Conservation (phyloP, 2,113 vertebrate genomes). For the Dicentrarchus labrax region DNA sequence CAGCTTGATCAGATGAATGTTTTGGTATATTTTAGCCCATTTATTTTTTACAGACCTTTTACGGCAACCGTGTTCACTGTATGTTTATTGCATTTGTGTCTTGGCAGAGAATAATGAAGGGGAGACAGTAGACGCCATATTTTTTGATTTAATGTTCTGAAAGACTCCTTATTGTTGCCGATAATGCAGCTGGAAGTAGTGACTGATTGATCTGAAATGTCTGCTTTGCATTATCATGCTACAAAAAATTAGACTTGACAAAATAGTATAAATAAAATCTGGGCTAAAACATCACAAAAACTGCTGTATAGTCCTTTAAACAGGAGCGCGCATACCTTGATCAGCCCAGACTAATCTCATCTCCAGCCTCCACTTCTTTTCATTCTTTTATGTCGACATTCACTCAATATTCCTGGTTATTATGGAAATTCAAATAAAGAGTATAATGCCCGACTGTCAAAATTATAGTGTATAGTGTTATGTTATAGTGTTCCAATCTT, state of each 20-base stretch:
- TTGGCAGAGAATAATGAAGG: background rate
- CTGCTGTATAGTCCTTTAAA: background rate
- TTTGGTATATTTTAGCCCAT: background rate
- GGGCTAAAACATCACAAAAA: background rate
- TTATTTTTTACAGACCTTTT: background rate
- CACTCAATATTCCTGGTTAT: background rate
- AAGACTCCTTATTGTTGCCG: background rate
- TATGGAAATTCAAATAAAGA: conserved; percentile 3
- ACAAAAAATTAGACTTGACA: background rate
- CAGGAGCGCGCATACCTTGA: background rate
- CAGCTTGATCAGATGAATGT: background rate
- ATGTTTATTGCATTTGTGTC: background rate
- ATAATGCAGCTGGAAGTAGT: background rate
- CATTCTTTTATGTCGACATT: background rate
- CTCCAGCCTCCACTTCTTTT: background rate
- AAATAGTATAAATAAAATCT: background rate
- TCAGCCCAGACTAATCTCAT: background rate
- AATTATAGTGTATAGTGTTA: too few species aligned
- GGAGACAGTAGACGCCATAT: background rate
- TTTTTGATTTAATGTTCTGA: background rate
- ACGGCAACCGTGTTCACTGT: background rate
- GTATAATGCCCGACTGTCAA: background rate
- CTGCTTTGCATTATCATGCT: background rate
- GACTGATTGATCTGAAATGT: background rate
- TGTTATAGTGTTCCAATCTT: background rate